Evolutionary conservation across 2,888 invertebrate species (phyloP).

Genomic region (Agrotis puta): DNA sequence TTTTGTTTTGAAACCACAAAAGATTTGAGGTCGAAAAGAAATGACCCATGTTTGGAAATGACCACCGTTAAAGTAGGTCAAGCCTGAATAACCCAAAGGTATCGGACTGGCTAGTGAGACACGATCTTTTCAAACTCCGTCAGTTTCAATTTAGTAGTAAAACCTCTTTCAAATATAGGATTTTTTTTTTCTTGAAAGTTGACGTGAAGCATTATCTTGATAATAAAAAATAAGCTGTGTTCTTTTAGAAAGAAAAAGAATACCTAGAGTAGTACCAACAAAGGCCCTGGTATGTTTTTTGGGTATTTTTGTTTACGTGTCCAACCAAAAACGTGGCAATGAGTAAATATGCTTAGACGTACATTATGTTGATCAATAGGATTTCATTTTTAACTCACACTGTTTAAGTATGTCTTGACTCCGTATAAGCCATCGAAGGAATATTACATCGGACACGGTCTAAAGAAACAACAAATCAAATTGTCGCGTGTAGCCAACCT

Average conservation of each 20-base stretch:
- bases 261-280: not conserved
- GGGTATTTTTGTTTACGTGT: too few relatives aligned
- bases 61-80: constrained; percentile 35
- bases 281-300: too few relatives aligned
- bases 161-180: not conserved
- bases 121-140: not conserved
- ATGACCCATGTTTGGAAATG: constrained; percentile 30
- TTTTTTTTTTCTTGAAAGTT: not conserved
- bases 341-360: not conserved
- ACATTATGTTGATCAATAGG: not conserved
- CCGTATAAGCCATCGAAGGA: not conserved
- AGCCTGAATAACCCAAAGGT: constrained; percentile 28
- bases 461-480: constrained; percentile 19
- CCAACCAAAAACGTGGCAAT: not conserved
- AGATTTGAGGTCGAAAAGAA: constrained; percentile 32
- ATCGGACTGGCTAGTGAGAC: not conserved
- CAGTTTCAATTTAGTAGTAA: not conserved
- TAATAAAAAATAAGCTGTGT: not conserved
- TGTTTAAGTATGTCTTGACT: too few relatives aligned
- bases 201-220: not conserved
- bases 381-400: not conserved
- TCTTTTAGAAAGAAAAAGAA: not conserved
- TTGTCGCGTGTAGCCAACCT: not conserved
- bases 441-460: not conserved
- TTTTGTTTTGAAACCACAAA: constrained; percentile 33